These are phyloP conservation scores for Mormyrus proboscirostris DNA, from an alignment of 2,797 vertebrate genomes.

Conservation along the genomic window DNA sequence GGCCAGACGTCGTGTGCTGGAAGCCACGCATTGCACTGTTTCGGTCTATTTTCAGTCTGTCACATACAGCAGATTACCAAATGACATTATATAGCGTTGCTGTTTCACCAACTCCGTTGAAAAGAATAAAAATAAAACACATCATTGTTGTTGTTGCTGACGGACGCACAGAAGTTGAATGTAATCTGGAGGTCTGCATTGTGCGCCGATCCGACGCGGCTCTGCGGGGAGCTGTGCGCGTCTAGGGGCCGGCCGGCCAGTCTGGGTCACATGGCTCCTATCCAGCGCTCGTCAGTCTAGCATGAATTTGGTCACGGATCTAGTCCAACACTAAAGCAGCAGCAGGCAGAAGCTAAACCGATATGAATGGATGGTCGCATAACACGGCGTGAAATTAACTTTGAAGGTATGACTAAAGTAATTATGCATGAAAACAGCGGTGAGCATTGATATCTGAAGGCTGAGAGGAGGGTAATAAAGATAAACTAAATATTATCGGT, in stretches of 20 bases:
- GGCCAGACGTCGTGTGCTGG: not conserved
- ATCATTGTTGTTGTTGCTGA: not conserved
- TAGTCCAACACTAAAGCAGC: not conserved
- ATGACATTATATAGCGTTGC: not conserved
- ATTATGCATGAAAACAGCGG: not conserved
- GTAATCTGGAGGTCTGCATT: conserved; percentile 4
- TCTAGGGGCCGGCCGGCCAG: conserved; percentile 36
- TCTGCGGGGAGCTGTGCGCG: conserved; percentile 33
- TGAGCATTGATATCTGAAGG: not conserved
- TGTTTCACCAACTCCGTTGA: not conserved
- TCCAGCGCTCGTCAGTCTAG: conserved; percentile 16
- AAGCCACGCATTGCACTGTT: not conserved
- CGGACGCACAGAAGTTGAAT: not conserved
- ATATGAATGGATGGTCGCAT: not conserved
- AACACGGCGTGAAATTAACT: not conserved
- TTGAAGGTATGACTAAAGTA: not conserved
- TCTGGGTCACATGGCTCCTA: conserved; percentile 47
- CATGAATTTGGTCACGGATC: not conserved
- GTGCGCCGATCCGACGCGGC: conserved; percentile 36
- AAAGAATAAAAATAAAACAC: not conserved
- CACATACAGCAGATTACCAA: not conserved
- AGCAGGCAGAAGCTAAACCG: not conserved
- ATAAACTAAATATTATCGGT: not conserved
- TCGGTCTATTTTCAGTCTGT: not conserved
- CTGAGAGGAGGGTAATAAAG: not conserved